Conservation (phyloP, 1,140 invertebrate genomes). For the Neodiprion lecontei region DNA sequence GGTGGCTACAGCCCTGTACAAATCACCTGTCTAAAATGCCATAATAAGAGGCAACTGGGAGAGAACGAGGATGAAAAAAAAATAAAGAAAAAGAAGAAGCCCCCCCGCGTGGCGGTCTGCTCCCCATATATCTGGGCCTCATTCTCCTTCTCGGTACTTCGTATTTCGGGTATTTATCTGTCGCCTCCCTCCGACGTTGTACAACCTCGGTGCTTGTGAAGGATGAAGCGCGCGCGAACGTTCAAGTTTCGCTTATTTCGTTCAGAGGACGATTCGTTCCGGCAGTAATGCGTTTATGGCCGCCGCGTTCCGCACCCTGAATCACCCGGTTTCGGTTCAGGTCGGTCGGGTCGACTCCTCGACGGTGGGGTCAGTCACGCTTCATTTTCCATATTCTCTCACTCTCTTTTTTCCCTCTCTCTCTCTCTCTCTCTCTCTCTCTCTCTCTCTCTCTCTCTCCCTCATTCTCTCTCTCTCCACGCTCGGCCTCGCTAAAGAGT, state of each 20-base stretch:
- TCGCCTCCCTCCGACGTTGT: background rate
- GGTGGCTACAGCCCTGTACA: background rate
- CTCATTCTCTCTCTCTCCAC: conserved; percentile 25
- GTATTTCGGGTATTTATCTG: background rate
- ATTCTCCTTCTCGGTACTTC: background rate
- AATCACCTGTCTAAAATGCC: conserved; percentile 30
- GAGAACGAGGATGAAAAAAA: background rate
- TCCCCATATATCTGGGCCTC: background rate
- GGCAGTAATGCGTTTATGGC: conserved; percentile 53
- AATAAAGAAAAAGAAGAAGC: conserved; percentile 7
- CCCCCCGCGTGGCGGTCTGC: conserved; percentile 13
- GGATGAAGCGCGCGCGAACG: conserved; percentile 35
- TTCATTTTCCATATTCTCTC: conserved; percentile 22
- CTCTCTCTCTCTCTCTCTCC: background rate
- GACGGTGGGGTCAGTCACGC: conserved; percentile 32
- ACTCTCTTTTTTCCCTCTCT: background rate
- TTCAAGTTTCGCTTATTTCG: conserved; percentile 50
- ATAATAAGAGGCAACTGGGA: conserved; percentile 25
- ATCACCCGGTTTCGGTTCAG: conserved; percentile 22
- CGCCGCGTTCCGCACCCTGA: conserved; percentile 30
- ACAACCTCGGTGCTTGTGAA: background rate
- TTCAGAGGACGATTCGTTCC: conserved; percentile 47
- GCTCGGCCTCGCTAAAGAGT: conserved; percentile 50
- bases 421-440: background rate
- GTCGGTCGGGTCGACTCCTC: background rate